These are phyloP conservation scores for Calyptomena viridis DNA, from an alignment of 2,113 vertebrate genomes.

Conservation along the genomic window DNA sequence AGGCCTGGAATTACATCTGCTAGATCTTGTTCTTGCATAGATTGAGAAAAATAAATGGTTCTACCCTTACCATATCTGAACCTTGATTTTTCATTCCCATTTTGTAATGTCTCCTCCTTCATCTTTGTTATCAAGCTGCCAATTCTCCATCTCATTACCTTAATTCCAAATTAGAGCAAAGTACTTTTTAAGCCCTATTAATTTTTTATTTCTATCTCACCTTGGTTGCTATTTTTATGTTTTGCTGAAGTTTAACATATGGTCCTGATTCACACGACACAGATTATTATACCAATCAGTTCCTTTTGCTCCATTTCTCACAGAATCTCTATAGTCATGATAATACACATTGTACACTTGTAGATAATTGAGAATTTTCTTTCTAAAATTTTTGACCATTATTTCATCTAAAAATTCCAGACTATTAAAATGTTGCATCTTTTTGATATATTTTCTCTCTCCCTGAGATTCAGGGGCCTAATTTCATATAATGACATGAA, in stretches of 20 bases:
- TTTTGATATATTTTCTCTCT: background rate
- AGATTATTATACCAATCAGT: background rate
- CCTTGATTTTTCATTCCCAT: background rate
- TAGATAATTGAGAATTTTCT: background rate
- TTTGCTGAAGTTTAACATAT: background rate
- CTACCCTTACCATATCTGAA: background rate
- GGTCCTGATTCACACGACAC: background rate
- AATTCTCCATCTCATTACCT: background rate
- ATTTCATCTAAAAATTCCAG: background rate
- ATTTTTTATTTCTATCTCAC: background rate
- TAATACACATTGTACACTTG: background rate
- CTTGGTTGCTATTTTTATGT: background rate
- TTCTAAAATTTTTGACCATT: background rate
- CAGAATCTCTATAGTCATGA: background rate
- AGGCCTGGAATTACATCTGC: background rate
- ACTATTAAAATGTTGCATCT: background rate
- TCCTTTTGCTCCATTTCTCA: background rate
- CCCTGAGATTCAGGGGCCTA: background rate
- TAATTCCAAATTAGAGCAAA: background rate
- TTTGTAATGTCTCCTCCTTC: background rate
- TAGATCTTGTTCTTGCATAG: background rate
- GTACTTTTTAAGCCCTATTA: background rate
- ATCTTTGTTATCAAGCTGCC: background rate
- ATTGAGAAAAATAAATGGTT: background rate
- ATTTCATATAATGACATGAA: background rate